Evolutionary conservation across 1,140 invertebrate genomes (phyloP).

Genomic region (Panagrolaimus sp.): DNA sequence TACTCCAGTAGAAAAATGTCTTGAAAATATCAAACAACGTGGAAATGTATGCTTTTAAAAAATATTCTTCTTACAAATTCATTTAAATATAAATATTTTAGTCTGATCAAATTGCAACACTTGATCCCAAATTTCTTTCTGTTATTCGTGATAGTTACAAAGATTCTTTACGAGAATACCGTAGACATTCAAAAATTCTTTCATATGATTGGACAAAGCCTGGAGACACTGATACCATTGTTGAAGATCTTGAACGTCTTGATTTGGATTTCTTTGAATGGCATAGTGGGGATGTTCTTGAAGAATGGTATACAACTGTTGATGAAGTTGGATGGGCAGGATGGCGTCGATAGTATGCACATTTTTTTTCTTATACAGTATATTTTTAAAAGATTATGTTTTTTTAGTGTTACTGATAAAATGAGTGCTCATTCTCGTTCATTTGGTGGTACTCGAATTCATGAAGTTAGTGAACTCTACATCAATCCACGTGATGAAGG

Average conservation of each 20-base stretch:
- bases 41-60: slow-evolving; percentile 57
- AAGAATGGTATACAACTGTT: slow-evolving; percentile 38
- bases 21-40: slow-evolving; percentile 63
- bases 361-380: background rate
- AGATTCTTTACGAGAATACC: slow-evolving; percentile 69
- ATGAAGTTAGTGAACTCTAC: slow-evolving; percentile 54
- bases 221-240: slow-evolving; percentile 72
- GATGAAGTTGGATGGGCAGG: slow-evolving; percentile 33
- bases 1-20: slow-evolving; percentile 67
- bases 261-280: slow-evolving; percentile 57
- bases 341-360: slow-evolving; percentile 17
- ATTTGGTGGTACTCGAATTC: slow-evolving; percentile 28
- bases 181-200: slow-evolving; percentile 69
- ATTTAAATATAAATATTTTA: slow-evolving; percentile 19
- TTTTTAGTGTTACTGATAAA: slow-evolving; percentile 40
- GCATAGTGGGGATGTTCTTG: slow-evolving; percentile 50
- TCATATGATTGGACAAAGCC: slow-evolving; percentile 78
- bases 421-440: slow-evolving; percentile 24
- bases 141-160: slow-evolving; percentile 72
- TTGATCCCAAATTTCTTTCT: slow-evolving; percentile 68
- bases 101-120: slow-evolving; percentile 62
- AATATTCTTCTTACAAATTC: slow-evolving; percentile 8
- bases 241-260: slow-evolving; percentile 54
- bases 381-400: background rate
- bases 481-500: slow-evolving; percentile 41